Evolutionary conservation across 2,888 invertebrate species (phyloP).

Genomic region (Hydropsyche betteni): DNA sequence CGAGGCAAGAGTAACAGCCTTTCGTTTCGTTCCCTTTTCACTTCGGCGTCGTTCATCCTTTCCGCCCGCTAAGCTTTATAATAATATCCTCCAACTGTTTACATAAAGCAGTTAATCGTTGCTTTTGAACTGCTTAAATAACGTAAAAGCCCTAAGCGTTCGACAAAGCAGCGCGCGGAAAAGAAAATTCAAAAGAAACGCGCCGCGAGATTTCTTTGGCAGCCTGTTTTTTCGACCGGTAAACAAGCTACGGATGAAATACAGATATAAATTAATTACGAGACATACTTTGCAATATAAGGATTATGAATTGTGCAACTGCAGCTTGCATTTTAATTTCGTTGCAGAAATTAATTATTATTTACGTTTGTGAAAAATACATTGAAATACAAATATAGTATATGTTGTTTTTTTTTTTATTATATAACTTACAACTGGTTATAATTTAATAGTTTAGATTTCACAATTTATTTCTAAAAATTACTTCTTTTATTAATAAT

Average conservation of each 20-base stretch:
- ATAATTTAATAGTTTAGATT: no score
- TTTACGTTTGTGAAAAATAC: no score
- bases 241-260: conserved; percentile 42
- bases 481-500: no score
- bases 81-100: conserved; percentile 47
- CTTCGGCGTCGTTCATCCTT: conserved; percentile 10
- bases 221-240: conserved; percentile 34
- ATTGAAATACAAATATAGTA: no score
- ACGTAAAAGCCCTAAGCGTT: conserved; percentile 50
- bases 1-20: no score
- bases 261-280: conserved; percentile 44
- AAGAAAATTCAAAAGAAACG: conserved; percentile 50
- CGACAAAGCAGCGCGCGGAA: conserved; percentile 44
- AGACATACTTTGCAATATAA: conserved; percentile 8
- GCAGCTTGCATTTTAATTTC: neutral
- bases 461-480: no score
- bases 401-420: no score
- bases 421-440: no score
- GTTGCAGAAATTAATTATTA: neutral
- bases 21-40: neutral
- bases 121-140: conserved; percentile 49
- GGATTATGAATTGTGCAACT: neutral
- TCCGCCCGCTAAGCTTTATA: conserved; percentile 41
- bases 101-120: conserved; percentile 50
- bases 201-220: conserved; percentile 31